Evolutionary conservation across 92 coral and sea anemone species (phyloP).

Genomic region (Bergia sp.): DNA sequence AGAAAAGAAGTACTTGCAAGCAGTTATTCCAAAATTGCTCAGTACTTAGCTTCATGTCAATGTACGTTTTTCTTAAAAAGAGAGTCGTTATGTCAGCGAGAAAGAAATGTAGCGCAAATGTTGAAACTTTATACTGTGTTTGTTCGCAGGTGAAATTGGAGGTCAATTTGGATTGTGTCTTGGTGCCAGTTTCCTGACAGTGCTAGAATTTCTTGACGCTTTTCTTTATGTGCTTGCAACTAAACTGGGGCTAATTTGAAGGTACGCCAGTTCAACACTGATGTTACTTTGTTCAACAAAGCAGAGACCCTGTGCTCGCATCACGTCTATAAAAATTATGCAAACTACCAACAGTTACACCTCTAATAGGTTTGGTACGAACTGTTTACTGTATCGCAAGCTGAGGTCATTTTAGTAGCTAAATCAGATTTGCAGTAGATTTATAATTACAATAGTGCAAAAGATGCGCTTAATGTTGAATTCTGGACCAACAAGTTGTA

Average conservation of each 20-base stretch:
- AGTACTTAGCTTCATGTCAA: too few species aligned
- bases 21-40: too few species aligned
- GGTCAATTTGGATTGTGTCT: neutral
- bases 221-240: neutral
- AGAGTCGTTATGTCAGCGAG: neutral
- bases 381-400: neutral
- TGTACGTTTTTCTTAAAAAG: neutral
- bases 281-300: too few species aligned
- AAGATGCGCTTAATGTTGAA: too few species aligned
- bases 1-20: neutral
- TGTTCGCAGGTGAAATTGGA: constrained; percentile 3
- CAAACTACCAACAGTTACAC: too few species aligned
- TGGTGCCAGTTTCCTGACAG: neutral
- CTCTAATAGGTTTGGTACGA: neutral
- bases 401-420: too few species aligned
- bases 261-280: neutral
- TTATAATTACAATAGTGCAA: too few species aligned
- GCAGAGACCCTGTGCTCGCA: neutral
- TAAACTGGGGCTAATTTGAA: neutral
- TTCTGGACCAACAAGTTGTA: too few species aligned
- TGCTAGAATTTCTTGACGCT: neutral
- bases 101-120: neutral
- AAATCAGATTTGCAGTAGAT: too few species aligned
- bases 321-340: too few species aligned
- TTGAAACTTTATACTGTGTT: neutral